Base-by-base conservation (phyloP, 2,113 vertebrate species). In the Salvator merianae region DNA sequence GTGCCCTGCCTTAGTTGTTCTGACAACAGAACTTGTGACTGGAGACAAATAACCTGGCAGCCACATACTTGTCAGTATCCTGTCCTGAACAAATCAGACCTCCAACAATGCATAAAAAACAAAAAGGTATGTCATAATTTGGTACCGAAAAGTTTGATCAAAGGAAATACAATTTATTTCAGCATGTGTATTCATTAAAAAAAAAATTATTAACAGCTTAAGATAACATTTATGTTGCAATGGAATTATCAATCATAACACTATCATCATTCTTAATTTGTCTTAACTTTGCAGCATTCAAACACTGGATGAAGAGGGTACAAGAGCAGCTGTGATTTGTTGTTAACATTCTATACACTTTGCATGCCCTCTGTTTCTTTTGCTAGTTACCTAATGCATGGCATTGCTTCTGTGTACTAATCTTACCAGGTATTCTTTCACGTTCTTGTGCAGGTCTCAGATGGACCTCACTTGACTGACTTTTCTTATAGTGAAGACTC, bases 21-120 rank as follows among this genome's bases (percentile, higher is more conserved):
- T 28, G 99, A 99, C 94, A 98, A 98, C 93, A 97, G 98, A 88
- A 99, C 99, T 5, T 99, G 99, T 63, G 98, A 99, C 92, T 99
- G 99, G 99, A 96, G 98, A 91, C 97, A 97, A 93, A 96, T 98
- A 91, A 94, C 94, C 0, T 99, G 98, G 99, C 97, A 97, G 90
- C 97, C 99, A 4, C 95, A 97, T 0, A 87, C 93, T 79, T 99
- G 99, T 93, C 95, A 69, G 1, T 91, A 99, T 24, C 89, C 94
- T 0, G 30, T 96, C 73, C 90, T 98, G 74, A 89, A 94, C 22
- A 97, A 95, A 59, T 87, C 90, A 0, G 94, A 96, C 73, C 95
- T 99, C 74, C 98, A 98, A 93, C 95, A 89, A 69, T 99, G 99
- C 72, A 65, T 98, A 94, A 91, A 81, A 81, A 96, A 95, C 91